Evolutionary conservation across 2,113 vertebrate species (phyloP).

Genomic region (Casuarius casuarius): DNA sequence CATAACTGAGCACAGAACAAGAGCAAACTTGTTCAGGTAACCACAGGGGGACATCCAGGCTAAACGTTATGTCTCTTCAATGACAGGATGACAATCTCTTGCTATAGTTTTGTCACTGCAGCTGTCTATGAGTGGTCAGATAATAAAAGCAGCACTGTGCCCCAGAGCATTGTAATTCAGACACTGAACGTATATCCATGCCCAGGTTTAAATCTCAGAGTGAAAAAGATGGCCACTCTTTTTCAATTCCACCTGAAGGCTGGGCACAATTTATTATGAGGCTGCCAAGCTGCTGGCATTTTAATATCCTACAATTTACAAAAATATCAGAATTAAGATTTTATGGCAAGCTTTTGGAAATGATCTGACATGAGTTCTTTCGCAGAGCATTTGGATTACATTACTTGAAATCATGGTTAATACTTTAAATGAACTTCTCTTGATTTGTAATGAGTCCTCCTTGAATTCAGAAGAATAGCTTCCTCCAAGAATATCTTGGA

Average conservation of each 20-base stretch:
- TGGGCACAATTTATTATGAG: too few species aligned
- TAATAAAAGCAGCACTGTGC: not conserved
- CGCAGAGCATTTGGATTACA: too few species aligned
- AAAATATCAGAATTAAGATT: too few species aligned
- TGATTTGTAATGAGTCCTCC: too few species aligned
- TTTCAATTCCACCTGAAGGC: too few species aligned
- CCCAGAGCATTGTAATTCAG: not conserved
- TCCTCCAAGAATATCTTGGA: not conserved
- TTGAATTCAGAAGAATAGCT: too few species aligned
- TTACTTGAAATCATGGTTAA: too few species aligned
- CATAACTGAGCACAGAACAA: not conserved
- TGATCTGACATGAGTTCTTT: too few species aligned
- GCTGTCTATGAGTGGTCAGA: not conserved
- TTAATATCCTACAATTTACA: too few species aligned
- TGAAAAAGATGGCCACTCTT: not conserved
- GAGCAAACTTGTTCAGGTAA: not conserved
- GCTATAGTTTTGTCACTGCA: not conserved
- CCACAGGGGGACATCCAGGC: not conserved
- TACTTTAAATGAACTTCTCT: too few species aligned
- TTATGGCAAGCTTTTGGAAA: too few species aligned
- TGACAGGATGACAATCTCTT: not conserved
- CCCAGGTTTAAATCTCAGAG: not conserved
- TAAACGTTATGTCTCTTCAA: not conserved
- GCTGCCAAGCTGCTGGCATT: too few species aligned
- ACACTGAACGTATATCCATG: not conserved